Conservation (phyloP, 1,140 invertebrate species). For the Campodea augens region DNA sequence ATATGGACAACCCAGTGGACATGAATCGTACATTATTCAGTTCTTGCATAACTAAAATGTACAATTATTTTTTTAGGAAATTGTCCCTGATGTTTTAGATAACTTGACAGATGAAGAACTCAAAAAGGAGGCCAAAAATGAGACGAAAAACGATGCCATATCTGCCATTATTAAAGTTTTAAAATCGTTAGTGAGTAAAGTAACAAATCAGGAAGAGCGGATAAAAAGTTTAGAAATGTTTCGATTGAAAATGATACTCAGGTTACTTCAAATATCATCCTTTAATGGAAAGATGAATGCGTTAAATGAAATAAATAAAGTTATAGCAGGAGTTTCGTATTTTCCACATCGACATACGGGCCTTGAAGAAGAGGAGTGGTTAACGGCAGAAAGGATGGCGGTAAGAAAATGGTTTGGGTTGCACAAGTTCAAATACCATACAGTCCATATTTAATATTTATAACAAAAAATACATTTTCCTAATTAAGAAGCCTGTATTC, state of each 20-base stretch:
- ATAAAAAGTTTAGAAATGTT: slow-evolving; percentile 85
- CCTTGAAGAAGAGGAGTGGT: slow-evolving; percentile 75
- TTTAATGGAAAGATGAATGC: slow-evolving; percentile 99
- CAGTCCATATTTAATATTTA: too few species aligned
- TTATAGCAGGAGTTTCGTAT: slow-evolving; percentile 75
- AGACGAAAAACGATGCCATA: slow-evolving; percentile 82
- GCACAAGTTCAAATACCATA: too few species aligned
- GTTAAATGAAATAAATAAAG: slow-evolving; percentile 95
- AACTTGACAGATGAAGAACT: slow-evolving; percentile 92
- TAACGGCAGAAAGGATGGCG: slow-evolving; percentile 82
- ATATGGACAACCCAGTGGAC: too few species aligned
- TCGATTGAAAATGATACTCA: slow-evolving; percentile 85
- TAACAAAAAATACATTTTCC: too few species aligned
- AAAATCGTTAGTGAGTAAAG: slow-evolving; percentile 62
- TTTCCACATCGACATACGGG: slow-evolving; percentile 49
- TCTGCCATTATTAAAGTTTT: slow-evolving; percentile 74
- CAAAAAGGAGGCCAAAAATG: slow-evolving; percentile 90
- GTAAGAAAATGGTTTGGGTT: slow-evolving; percentile 48
- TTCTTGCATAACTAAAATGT: too few species aligned
- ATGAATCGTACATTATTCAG: slow-evolving; percentile 6
- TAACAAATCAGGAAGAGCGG: slow-evolving; percentile 61
- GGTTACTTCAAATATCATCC: slow-evolving; percentile 84
- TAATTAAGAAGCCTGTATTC: too few species aligned
- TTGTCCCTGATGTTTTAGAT: slow-evolving; percentile 75
- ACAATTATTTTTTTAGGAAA: slow-evolving; percentile 48